Base-by-base conservation (phyloP, 1,140 invertebrate species). In the Ips nitidus region DNA sequence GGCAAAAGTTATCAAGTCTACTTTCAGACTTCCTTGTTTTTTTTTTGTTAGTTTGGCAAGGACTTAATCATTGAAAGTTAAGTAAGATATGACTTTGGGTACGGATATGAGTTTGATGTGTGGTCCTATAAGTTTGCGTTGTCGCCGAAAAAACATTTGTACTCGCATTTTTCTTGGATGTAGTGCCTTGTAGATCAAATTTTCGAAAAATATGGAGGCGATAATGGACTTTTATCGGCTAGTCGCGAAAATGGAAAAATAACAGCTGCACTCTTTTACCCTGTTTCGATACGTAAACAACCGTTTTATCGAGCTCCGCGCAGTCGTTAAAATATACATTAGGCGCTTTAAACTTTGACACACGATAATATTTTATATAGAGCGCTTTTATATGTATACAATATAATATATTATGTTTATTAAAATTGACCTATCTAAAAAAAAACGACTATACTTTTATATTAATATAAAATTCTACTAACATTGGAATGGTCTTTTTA, bases 401-500 rank as follows among this genome's bases (percentile, higher is more conserved):
- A 22, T 22, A 22, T 22, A 22, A 22, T 22, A 22, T 42, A n/a
- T 56, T 57, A 6, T 42, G 41, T 45, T 38, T 50, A 59, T 47
- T 38, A 58, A 66, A 58, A 58, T 66, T 66, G 43, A 66, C 63
- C 53, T 56, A 66, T 47, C 55, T 66, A 66, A 8, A 4, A 50
- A 64, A 22, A 22, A 22, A 22, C 22, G 22, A 22, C 22, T 22
- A 22, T 22, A 22, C 22, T 22, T 22, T 22, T 22, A 22, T 61
- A 61, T 7, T 41, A 66, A 53, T 66, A 58, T 66, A 50, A 50
- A 63, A 8, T 61, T 50, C 55, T 43, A 56, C 55, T 22, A 59
- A 55, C 43, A 68, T 52, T 68, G 66, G 66, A 68, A 68, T 68
- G 66, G 66, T 68, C 57, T 68, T 60, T 60, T 68, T 43, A 3